A percentile compares a stretch with the other conserved stretches of the same genome.
These are phyloP conservation scores for Thaumetopoea pityocampa DNA, from an alignment of 1,140 invertebrate genomes.

Conservation along the genomic window DNA sequence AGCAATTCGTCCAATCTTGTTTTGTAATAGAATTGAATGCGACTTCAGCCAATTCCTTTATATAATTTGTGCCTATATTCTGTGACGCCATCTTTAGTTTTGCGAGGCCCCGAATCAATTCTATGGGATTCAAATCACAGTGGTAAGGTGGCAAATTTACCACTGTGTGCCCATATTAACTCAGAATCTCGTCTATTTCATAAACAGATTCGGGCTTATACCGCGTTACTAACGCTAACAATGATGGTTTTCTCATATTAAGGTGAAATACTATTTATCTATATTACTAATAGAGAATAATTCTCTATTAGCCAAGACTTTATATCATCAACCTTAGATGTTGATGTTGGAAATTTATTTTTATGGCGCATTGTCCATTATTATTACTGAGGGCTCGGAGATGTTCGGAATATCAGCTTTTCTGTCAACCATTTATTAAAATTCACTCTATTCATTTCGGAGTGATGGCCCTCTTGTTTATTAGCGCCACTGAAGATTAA, in stretches of 20 bases:
- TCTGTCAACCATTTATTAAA: background rate
- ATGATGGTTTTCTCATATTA: too few relatives aligned
- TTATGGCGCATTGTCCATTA: background rate
- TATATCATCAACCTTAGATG: background rate
- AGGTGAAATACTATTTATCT: too few relatives aligned
- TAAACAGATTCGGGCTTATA: background rate
- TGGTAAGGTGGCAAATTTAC: slow-evolving; percentile 4
- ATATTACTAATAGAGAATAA: too few relatives aligned
- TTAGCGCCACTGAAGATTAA: too few relatives aligned
- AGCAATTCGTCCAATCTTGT: too few relatives aligned
- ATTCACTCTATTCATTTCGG: too few relatives aligned
- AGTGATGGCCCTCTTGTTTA: too few relatives aligned
- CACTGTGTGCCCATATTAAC: background rate
- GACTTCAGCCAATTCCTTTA: too few relatives aligned
- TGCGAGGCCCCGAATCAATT: background rate
- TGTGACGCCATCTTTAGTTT: slow-evolving; percentile 3
- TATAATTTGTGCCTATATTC: too few relatives aligned
- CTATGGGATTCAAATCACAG: slow-evolving; percentile 3
- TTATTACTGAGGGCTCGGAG: too few relatives aligned
- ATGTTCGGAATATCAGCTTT: too few relatives aligned
- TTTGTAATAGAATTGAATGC: too few relatives aligned
- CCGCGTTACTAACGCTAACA: background rate
- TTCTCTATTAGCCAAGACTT: background rate
- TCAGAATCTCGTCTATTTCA: background rate
- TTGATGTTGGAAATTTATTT: background rate